Evolutionary conservation across 2,113 vertebrate species (phyloP).

Genomic region (Zeus faber): DNA sequence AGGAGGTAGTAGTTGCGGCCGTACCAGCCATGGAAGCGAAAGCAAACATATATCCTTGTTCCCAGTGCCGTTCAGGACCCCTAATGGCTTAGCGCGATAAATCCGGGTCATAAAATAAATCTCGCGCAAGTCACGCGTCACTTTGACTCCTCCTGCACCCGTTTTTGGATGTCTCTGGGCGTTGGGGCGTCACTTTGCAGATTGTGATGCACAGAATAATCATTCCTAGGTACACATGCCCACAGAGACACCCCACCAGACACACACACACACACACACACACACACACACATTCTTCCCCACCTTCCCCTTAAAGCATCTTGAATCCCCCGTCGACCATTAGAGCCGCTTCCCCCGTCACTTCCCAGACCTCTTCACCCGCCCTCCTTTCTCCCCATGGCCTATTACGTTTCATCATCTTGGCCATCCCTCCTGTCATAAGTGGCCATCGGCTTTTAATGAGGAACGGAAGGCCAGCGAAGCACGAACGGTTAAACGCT

Average conservation of each 20-base stretch:
- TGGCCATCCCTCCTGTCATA: conserved; percentile 60
- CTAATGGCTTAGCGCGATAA: too few species aligned
- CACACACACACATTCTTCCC: background rate
- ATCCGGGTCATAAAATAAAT: too few species aligned
- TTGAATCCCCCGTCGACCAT: conserved; percentile 38
- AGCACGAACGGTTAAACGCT: conserved; percentile 62
- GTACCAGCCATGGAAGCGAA: conserved; percentile 1
- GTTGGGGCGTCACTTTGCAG: too few species aligned
- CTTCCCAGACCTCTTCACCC: conserved; percentile 38
- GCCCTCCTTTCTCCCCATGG: conserved; percentile 45
- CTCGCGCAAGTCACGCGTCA: too few species aligned
- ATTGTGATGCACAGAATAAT: too few species aligned
- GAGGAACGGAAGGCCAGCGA: conserved; percentile 64
- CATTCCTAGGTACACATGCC: background rate
- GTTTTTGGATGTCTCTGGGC: too few species aligned
- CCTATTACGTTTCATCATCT: conserved; percentile 70
- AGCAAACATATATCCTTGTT: conserved; percentile 11
- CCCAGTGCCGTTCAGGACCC: too few species aligned
- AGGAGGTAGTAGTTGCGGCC: conserved; percentile 13
- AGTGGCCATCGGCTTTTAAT: conserved; percentile 68
- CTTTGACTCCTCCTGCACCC: too few species aligned
- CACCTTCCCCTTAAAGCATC: conserved; percentile 20
- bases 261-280: background rate
- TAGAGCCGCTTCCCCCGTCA: conserved; percentile 13
- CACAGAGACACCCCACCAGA: background rate